Evolutionary conservation across 2,797 vertebrate species (phyloP).

Genomic region (Pogonophryne albipinna): DNA sequence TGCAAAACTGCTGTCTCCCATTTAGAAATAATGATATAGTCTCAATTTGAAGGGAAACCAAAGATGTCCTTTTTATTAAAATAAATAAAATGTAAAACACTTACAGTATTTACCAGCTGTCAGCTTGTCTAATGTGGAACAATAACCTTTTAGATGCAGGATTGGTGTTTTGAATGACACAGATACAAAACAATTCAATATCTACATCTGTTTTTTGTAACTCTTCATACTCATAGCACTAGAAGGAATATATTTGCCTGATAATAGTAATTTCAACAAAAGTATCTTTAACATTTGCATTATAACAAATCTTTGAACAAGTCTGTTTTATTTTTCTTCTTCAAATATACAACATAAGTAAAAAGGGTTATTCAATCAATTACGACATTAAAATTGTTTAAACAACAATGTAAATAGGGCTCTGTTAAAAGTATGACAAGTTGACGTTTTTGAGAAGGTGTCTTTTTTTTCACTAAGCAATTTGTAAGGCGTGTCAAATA

Average conservation of each 20-base stretch:
- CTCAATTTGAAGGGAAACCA: constrained; percentile 3
- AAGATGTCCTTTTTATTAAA: neutral
- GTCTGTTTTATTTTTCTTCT: neutral
- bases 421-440: neutral
- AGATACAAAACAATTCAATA: neutral
- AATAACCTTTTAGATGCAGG: neutral
- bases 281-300: neutral
- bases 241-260: neutral
- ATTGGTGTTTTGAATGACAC: constrained; percentile 17
- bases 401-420: neutral
- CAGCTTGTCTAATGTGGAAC: neutral
- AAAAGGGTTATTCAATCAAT: neutral
- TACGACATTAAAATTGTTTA: no score
- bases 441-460: neutral
- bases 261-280: neutral
- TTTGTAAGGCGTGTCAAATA: constrained; percentile 4
- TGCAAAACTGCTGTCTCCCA: constrained; percentile 14
- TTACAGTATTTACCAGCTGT: neutral
- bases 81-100: neutral
- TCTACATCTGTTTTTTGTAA: neutral
- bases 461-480: neutral
- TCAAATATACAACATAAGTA: neutral
- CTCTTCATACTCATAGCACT: constrained; percentile 2
- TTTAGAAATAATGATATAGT: constrained; percentile 7
- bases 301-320: neutral